Base-by-base conservation (phyloP, 2,113 vertebrate genomes). In the Chunga burmeisteri region DNA sequence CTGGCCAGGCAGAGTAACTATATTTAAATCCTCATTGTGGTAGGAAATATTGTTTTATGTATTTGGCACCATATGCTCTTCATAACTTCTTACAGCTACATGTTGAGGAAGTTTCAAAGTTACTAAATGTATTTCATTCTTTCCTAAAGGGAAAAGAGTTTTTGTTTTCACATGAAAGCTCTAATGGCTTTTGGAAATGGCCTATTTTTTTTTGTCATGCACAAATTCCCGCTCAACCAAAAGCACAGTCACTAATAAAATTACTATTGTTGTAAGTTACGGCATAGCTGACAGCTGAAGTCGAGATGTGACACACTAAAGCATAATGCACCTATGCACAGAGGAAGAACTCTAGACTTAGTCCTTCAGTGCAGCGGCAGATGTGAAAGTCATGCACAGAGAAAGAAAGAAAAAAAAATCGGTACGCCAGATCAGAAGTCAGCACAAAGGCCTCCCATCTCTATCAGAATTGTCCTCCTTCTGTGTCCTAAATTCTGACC, bases 21-120 rank as follows among this genome's bases (percentile, higher is more conserved):
- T 87, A 95, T 96, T 97, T 94, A 97, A 97, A 97, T 79, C 62
- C 53, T 91, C 32, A 1, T 65, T 89, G 90, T 94, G 88, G 95
- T 66, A 96, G 89, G 93, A 97, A 97, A 96, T 85, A 94, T 53
- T 96, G 84, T 89, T 97, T 94, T 97, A 94, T 96, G 89, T 88
- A 72, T 91, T 95, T 96, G 96, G 95, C 95, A 96, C 83, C 70
- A 70, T 47, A 65, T 20, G 52, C 66, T 91, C 77, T 94, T 93
- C 66, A 44, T 97, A 94, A 96, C 71, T 95, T 94, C 91, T 94
- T 80, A 93, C 30, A 87, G 93, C 66, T 93, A 96, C 62, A 94
- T 18, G 62, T 62, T 10, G 22, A 96, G 90, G 90, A 95, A 95
- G 94, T 97, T 94, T 95, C 86, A 75, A 90, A 95, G 78, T 91